phyloP scores from a whole-genome alignment of 2,888 invertebrate genomes.

The Ichneumon xanthorius region DNA sequence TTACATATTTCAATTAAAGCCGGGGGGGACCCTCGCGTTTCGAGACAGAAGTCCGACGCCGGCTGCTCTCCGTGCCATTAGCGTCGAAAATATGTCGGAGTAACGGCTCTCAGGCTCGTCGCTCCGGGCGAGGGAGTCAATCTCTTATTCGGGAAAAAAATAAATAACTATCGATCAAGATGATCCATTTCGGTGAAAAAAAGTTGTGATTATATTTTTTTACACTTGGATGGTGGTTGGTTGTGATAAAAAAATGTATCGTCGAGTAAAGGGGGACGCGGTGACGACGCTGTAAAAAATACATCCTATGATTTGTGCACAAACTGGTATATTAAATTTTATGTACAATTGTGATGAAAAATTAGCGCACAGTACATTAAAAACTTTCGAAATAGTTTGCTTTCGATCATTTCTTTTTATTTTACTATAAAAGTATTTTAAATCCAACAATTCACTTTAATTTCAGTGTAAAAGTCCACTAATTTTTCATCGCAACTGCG shows the following conservation, averaged over 20 bases:
- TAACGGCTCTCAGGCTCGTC: constrained; percentile 20
- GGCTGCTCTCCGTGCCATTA: constrained; percentile 40
- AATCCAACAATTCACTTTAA: too few relatives aligned
- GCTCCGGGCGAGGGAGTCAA: constrained; percentile 44
- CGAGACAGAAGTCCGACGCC: constrained; percentile 26
- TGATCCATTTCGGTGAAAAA: not conserved
- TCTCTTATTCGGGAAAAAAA: constrained; percentile 34
- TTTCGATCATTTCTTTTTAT: too few relatives aligned
- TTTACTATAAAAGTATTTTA: too few relatives aligned
- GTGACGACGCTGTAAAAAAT: not conserved
- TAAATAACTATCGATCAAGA: constrained; percentile 9
- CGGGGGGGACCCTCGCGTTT: constrained; percentile 31
- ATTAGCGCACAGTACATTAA: too few relatives aligned
- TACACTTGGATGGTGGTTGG: not conserved
- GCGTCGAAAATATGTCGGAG: constrained; percentile 47
- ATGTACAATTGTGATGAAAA: too few relatives aligned
- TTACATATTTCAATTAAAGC: constrained; percentile 62
- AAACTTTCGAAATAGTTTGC: too few relatives aligned
- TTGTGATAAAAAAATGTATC: not conserved
- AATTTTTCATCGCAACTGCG: too few relatives aligned
- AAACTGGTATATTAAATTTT: too few relatives aligned
- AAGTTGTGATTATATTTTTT: not conserved
- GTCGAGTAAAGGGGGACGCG: not conserved
- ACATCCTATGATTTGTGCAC: too few relatives aligned
- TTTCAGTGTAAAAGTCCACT: too few relatives aligned